Evolutionary conservation across 2,888 invertebrate genomes (phyloP), one percentile per base, ranked within the genome.

Genomic region (Tineola bisselliella): DNA sequence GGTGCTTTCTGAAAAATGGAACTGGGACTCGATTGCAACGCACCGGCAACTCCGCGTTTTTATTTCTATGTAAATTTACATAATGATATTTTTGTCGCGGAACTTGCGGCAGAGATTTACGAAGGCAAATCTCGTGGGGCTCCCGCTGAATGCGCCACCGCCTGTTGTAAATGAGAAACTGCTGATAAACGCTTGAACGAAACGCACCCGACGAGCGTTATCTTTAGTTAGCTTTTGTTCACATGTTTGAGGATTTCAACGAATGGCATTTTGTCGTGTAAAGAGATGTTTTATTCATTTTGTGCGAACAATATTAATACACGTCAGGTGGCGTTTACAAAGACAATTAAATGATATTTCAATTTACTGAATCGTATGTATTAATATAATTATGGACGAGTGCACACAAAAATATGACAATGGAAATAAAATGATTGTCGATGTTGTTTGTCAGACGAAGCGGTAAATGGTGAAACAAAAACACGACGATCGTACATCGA

Each of bases 81-180:
- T 86, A 84, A 84, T 84, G 80, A 83, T 81, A 84, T 82, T 86
- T 86, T 83, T 84, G 83, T 81, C 81, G 81, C 77, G 72, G 73
- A 72, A 77, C 74, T 79, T 74, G 76, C 69, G 77, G 73, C 66
- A 57, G 70, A 76, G 81, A 82, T 83, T 82, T 81, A 83, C 74
- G 72, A 71, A 71, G 64, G 67, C 65, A 58, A 61, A 69, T 68
- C 71, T 70, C 70, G 65, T 64, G 69, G 69, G 72, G 63, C 63
- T 65, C 68, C 67, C 66, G 63, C 25, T 44, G 56, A 56, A 44
- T 56, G 12, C 54, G 12, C 12, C 30, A 48, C 25, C 62, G 44
- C 13, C 59, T 44, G 52, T 31, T 52, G 38, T 48, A 62, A 63
- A 61, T 57, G 63, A 60, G 60, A 58, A 57, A 60, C 60, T 61